phyloP scores from a whole-genome alignment of 2,888 invertebrate genomes.

The Psylliodes chrysocephalus region DNA sequence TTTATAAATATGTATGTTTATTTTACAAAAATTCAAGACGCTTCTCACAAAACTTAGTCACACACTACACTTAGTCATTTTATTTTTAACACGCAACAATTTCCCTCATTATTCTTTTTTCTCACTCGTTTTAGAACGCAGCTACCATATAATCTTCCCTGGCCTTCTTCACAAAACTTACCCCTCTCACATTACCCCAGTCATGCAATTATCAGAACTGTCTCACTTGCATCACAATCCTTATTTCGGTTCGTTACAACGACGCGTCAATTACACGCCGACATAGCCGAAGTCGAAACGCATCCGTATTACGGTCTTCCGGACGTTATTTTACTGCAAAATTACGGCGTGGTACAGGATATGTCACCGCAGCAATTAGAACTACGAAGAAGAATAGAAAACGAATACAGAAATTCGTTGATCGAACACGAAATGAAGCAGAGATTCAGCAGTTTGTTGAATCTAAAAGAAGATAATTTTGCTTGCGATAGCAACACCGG shows the following conservation, averaged over 20 bases:
- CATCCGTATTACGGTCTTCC: slow-evolving; percentile 49
- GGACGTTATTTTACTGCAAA: slow-evolving; percentile 52
- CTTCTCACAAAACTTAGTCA: neutral
- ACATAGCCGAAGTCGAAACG: slow-evolving; percentile 35
- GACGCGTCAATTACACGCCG: slow-evolving; percentile 38
- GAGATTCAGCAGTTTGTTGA: slow-evolving; percentile 55
- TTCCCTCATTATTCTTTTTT: slow-evolving; percentile 42
- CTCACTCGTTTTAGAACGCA: slow-evolving; percentile 59
- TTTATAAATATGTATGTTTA: too few relatives aligned
- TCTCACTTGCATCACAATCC: slow-evolving; percentile 42
- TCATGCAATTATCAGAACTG: slow-evolving; percentile 56
- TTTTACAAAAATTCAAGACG: neutral
- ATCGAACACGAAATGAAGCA: slow-evolving; percentile 55
- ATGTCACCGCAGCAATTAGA: slow-evolving; percentile 32
- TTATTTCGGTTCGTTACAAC: slow-evolving; percentile 48
- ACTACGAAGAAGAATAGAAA: slow-evolving; percentile 41
- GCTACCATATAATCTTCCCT: slow-evolving; percentile 59
- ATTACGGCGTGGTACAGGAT: slow-evolving; percentile 50
- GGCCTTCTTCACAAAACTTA: slow-evolving; percentile 58
- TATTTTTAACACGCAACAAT: slow-evolving; percentile 39
- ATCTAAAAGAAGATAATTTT: slow-evolving; percentile 43
- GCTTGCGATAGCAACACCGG: slow-evolving; percentile 28
- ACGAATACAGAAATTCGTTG: slow-evolving; percentile 49
- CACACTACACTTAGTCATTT: slow-evolving; percentile 4
- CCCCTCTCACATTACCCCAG: slow-evolving; percentile 49